Evolutionary conservation across 1,140 invertebrate genomes (phyloP).

Genomic region (Caerostris extrusa): DNA sequence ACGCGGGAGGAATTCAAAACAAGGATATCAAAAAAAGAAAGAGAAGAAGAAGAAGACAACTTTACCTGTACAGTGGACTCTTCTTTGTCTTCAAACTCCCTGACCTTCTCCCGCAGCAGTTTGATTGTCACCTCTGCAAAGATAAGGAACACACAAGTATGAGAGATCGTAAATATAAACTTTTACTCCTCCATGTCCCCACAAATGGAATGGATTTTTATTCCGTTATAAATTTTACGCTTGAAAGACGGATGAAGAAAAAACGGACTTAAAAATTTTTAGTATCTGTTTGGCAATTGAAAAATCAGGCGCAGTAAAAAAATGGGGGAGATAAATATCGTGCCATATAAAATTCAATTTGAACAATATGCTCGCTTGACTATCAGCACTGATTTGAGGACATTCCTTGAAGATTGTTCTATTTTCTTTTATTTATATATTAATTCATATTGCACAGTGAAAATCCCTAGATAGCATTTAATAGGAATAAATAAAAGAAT

Average conservation of each 20-base stretch:
- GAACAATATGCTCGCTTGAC: neutral
- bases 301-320: neutral
- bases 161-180: conserved; percentile 59
- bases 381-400: neutral
- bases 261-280: conserved; percentile 17
- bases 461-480: too few species aligned
- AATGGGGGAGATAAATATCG: neutral
- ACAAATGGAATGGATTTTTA: conserved; percentile 11
- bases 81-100: conserved; percentile 82
- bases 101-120: conserved; percentile 82
- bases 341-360: conserved; percentile 12
- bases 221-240: conserved; percentile 39
- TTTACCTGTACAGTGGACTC: conserved; percentile 82
- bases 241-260: conserved; percentile 25
- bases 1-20: too few species aligned
- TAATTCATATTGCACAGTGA: too few species aligned
- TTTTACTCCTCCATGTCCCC: conserved; percentile 5
- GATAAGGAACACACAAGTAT: conserved; percentile 60
- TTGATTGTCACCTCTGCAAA: conserved; percentile 83
- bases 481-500: too few species aligned
- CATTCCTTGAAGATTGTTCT: neutral
- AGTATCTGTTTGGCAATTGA: conserved; percentile 23
- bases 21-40: too few species aligned
- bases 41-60: neutral
- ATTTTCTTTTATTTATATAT: too few species aligned